Percentiles rank a stretch among this genome's conserved stretches.
These are phyloP conservation scores for Thamnophis sirtalis DNA, from an alignment of 2,113 vertebrate species.

Conservation along the genomic window DNA sequence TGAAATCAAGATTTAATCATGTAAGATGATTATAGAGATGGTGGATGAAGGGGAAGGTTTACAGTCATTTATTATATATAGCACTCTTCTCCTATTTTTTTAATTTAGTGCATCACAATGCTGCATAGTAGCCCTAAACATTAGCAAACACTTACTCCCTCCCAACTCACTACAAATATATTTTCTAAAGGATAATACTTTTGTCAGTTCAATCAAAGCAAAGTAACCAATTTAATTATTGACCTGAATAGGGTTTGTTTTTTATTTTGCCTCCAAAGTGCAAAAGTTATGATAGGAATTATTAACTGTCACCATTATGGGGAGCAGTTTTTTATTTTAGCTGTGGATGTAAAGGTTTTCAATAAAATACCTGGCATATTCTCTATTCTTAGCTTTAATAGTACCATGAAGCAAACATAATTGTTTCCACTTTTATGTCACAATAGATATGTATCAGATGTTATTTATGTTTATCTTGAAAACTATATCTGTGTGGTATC, in stretches of 20 bases:
- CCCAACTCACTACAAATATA: neutral
- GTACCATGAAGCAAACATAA: neutral
- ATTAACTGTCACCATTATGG: neutral
- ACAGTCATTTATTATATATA: neutral
- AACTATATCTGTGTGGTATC: neutral
- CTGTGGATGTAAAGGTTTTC: constrained; percentile 17
- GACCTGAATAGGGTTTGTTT: constrained; percentile 3
- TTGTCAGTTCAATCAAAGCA: neutral
- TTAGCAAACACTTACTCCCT: neutral
- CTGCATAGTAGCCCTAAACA: neutral
- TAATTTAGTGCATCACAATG: neutral
- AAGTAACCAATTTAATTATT: neutral
- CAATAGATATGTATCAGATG: neutral
- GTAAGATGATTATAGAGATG: neutral
- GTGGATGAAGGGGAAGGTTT: neutral
- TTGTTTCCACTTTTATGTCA: neutral
- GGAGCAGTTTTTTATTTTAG: neutral
- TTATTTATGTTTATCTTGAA: neutral
- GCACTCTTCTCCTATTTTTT: neutral
- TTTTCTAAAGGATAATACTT: constrained; percentile 17
- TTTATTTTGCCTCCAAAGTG: constrained; percentile 12
- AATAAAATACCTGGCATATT: neutral
- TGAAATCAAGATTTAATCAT: neutral
- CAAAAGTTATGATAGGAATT: neutral
- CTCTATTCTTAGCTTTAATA: neutral